Conservation (phyloP, 1,140 invertebrate species). For the Drosophila auraria region DNA sequence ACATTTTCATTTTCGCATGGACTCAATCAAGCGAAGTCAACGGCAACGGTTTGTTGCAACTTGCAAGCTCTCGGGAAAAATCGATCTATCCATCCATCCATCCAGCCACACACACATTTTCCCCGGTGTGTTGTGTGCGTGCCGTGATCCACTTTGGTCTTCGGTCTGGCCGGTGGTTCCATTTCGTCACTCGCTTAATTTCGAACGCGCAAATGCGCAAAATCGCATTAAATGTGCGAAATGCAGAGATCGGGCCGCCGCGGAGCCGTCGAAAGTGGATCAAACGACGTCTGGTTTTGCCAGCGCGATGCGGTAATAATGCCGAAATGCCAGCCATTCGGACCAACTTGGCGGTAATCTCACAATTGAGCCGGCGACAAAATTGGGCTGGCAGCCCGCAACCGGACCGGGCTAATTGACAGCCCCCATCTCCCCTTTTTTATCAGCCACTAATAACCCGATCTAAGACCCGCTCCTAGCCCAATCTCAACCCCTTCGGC, state of each 20-base stretch:
- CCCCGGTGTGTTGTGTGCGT: slow-evolving; percentile 14
- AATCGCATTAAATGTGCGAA: slow-evolving; percentile 82
- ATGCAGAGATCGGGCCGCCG: slow-evolving; percentile 27
- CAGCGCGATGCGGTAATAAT: slow-evolving; percentile 76
- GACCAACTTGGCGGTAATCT: slow-evolving; percentile 65
- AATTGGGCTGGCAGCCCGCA: slow-evolving; percentile 68
- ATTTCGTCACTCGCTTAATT: slow-evolving; percentile 81
- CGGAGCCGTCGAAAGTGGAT: slow-evolving; percentile 65
- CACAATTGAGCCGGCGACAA: slow-evolving; percentile 63
- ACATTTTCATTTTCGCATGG: slow-evolving; percentile 63
- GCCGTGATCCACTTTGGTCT: slow-evolving; percentile 65
- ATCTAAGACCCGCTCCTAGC: slow-evolving; percentile 9
- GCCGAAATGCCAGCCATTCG: slow-evolving; percentile 64
- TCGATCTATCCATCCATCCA: slow-evolving; percentile 17
- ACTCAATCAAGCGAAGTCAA: slow-evolving; percentile 72
- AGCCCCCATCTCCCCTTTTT: slow-evolving; percentile 40
- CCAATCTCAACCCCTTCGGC: slow-evolving; percentile 13
- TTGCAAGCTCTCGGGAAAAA: slow-evolving; percentile 52
- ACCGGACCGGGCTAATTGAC: slow-evolving; percentile 78
- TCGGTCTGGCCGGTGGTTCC: slow-evolving; percentile 35
- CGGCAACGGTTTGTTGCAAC: slow-evolving; percentile 61
- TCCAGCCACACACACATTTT: slow-evolving; percentile 5
- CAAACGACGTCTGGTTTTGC: slow-evolving; percentile 59
- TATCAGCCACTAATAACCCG: slow-evolving; percentile 62
- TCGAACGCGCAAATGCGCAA: slow-evolving; percentile 79